Conservation (phyloP, 2,888 invertebrate species). For the Ariolimax columbianus region DNA sequence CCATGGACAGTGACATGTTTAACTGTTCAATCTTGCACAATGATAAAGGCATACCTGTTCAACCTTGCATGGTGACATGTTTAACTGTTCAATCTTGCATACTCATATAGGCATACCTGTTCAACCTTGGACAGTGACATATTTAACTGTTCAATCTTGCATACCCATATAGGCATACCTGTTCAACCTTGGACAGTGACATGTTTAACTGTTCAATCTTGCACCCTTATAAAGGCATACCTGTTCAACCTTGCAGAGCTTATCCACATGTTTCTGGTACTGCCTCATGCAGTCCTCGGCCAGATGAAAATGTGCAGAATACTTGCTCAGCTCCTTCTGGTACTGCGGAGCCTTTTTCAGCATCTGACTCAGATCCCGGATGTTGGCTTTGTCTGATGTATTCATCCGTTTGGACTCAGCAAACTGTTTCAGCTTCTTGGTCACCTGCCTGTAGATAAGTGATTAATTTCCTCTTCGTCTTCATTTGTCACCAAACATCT, state of each 20-base stretch:
- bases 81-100: no score
- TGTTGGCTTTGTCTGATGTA: conserved; percentile 86
- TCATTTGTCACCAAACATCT: no score
- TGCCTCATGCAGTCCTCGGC: conserved; percentile 99
- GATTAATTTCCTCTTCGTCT: not conserved
- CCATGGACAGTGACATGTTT: no score
- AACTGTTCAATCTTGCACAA: no score
- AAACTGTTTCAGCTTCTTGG: conserved; percentile 98
- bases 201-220: no score
- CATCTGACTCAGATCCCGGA: conserved; percentile 98
- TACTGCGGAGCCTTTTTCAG: conserved; percentile 99
- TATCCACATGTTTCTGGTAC: conserved; percentile 96
- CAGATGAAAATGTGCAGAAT: conserved; percentile 98
- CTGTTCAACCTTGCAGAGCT: conserved; percentile 92
- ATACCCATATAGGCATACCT: no score
- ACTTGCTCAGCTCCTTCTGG: conserved; percentile 99
- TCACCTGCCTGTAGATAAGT: conserved; percentile 86
- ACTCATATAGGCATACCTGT: no score
- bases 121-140: no score
- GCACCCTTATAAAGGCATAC: conserved; percentile 55
- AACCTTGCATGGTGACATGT: no score
- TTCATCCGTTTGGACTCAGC: conserved; percentile 83
- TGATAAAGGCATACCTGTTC: no score
- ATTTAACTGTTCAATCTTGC: no score
- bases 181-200: no score